Percentiles rank a stretch among this genome's conserved stretches.
Evolutionary conservation across 2,797 vertebrate genomes (phyloP).

Genomic region (Poeciliopsis presidionis): DNA sequence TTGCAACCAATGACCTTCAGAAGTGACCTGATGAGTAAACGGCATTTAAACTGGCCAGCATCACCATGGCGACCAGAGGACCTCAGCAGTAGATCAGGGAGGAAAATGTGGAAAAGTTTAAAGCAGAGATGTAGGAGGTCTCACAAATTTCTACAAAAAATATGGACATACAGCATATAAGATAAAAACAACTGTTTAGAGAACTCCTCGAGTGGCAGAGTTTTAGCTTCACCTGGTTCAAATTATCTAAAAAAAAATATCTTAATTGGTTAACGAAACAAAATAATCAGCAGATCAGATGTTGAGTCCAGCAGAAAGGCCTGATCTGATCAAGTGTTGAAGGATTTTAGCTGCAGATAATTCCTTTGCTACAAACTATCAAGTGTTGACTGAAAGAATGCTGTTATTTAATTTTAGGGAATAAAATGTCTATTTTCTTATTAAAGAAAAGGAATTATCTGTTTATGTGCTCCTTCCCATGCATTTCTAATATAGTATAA

Average conservation of each 20-base stretch:
- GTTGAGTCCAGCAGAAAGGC: too few relatives aligned
- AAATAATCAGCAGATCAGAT: too few relatives aligned
- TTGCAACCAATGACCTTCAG: background rate
- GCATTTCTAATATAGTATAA: background rate
- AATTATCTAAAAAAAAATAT: background rate
- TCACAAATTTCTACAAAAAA: background rate
- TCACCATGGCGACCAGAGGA: background rate
- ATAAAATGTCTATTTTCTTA: background rate
- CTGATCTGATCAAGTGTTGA: background rate
- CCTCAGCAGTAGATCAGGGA: background rate
- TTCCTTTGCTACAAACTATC: background rate
- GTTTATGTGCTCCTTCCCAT: background rate
- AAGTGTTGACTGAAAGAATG: background rate
- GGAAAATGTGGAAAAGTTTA: background rate
- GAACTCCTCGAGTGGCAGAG: background rate
- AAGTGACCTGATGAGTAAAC: background rate
- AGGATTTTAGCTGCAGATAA: background rate
- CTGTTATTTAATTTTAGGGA: background rate
- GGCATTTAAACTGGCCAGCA: background rate
- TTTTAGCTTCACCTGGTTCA: background rate
- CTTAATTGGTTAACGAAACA: background rate
- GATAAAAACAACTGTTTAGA: background rate
- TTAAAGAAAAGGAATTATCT: background rate
- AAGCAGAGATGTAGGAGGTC: background rate
- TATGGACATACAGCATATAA: background rate